These are phyloP conservation scores for Alethe castanea DNA, from an alignment of 2,113 vertebrate genomes.

Conservation along the genomic window DNA sequence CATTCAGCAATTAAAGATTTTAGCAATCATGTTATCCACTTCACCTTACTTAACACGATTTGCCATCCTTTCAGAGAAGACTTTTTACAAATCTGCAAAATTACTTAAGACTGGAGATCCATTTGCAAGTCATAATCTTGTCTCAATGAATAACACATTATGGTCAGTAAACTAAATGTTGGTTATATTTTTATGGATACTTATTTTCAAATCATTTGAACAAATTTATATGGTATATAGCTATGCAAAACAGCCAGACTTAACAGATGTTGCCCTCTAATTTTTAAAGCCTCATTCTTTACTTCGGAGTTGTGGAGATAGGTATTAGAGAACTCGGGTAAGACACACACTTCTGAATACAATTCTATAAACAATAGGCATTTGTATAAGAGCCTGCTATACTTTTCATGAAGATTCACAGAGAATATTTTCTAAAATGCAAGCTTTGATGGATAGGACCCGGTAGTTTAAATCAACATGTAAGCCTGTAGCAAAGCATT, in stretches of 20 bases:
- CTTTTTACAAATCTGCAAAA: constrained; percentile 70
- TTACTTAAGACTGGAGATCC: constrained; percentile 76
- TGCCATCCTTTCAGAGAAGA: constrained; percentile 31
- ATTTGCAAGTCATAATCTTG: constrained; percentile 66
- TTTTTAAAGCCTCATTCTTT: constrained; percentile 50
- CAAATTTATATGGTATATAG: constrained; percentile 20
- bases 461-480: background rate
- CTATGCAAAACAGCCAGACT: constrained; percentile 15
- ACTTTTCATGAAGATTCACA: background rate
- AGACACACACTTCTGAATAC: background rate
- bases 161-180: constrained; percentile 45
- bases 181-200: background rate
- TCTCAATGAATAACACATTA: constrained; percentile 19
- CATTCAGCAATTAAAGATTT: constrained; percentile 51
- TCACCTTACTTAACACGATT: background rate
- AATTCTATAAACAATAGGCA: background rate
- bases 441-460: background rate
- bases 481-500: background rate
- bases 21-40: background rate
- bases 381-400: background rate
- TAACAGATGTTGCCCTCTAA: constrained; percentile 48
- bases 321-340: constrained; percentile 15
- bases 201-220: constrained; percentile 28
- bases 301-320: background rate
- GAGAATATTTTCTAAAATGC: background rate